A percentile compares a stretch with the other conserved stretches of the same genome.
Conservation (phyloP, 2,113 vertebrate species). For the Rhabdomys dilectus region DNA sequence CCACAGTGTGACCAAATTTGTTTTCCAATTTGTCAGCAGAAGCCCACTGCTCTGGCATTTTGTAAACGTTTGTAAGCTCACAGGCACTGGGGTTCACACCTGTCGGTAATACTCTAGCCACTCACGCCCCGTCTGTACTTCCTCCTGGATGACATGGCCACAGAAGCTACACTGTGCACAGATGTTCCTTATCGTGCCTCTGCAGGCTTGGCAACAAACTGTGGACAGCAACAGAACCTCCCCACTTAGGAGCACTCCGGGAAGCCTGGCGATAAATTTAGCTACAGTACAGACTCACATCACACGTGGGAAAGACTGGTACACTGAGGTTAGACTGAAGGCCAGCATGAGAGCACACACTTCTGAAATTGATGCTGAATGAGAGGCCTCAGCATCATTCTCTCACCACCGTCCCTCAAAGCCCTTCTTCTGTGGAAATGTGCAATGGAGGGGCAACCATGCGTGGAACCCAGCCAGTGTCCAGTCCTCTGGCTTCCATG, state of each 20-base stretch:
- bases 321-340: neutral
- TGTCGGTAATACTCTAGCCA: neutral
- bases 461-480: neutral
- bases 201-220: neutral
- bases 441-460: neutral
- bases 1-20: neutral
- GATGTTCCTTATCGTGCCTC: accelerated
- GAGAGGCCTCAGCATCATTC: neutral
- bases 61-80: neutral
- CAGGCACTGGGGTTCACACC: neutral
- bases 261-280: accelerated
- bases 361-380: neutral
- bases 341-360: neutral
- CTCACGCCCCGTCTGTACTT: neutral
- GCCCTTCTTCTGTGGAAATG: slow-evolving; percentile 7
- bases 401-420: slow-evolving; percentile 44
- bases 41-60: neutral
- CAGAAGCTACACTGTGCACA: neutral
- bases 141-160: accelerated
- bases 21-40: neutral
- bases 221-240: accelerated
- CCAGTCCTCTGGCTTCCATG: neutral
- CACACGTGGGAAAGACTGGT: accelerated
- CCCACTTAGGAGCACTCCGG: accelerated
- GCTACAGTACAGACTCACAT: accelerated